Percentiles rank a stretch among this genome's conserved stretches.
phyloP scores from a whole-genome alignment of 2,113 vertebrate genomes.

The Nesoenas mayeri region DNA sequence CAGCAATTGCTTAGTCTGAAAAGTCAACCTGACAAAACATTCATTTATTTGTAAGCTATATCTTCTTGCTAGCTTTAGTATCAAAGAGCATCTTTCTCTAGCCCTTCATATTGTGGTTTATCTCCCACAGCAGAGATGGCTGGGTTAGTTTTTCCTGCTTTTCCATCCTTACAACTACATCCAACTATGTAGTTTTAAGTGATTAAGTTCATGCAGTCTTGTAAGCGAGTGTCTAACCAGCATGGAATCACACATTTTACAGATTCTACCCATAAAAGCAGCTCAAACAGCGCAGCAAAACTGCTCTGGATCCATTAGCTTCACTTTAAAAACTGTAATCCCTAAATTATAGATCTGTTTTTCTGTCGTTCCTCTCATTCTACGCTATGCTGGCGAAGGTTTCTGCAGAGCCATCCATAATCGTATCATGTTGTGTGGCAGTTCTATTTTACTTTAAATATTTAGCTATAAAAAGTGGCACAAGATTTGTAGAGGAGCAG shows the following conservation, averaged over 20 bases:
- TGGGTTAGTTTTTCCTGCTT: not conserved
- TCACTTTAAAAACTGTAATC: conserved; percentile 8
- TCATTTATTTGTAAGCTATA: not conserved
- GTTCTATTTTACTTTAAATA: not conserved
- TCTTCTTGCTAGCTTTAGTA: not conserved
- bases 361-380: not conserved
- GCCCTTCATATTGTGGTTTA: rapidly evolving
- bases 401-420: not conserved
- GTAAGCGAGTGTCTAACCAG: not conserved
- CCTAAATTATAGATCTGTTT: conserved; percentile 32
- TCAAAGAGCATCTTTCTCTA: not conserved
- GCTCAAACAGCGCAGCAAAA: conserved; percentile 32
- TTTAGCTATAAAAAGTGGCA: not conserved
- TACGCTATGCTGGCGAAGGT: rapidly evolving
- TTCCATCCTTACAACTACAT: not conserved
- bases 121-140: not conserved
- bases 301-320: conserved; percentile 33
- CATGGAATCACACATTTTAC: not conserved
- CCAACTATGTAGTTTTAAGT: not conserved
- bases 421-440: not conserved
- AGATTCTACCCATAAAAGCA: conserved; percentile 20
- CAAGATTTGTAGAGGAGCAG: not conserved
- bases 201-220: not conserved
- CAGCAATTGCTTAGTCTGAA: not conserved
- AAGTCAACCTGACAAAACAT: not conserved